Evolutionary conservation across 2,888 invertebrate genomes (phyloP).

Genomic region (Priocnemis perturbator): DNA sequence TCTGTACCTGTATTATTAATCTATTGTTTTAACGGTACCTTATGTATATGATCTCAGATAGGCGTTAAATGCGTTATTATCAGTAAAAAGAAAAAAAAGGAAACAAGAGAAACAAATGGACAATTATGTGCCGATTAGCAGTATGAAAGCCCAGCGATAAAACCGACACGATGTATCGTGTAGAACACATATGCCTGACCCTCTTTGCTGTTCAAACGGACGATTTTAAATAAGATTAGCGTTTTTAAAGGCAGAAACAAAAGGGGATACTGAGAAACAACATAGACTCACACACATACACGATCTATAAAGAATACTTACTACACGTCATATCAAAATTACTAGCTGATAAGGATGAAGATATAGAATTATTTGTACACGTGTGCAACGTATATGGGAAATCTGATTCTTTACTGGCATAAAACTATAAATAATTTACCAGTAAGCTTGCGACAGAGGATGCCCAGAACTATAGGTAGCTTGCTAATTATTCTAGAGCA

Average conservation of each 20-base stretch:
- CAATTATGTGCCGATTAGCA: background rate
- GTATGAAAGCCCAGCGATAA: background rate
- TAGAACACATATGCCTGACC: constrained; percentile 37
- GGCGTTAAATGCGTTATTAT: background rate
- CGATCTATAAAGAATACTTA: constrained; percentile 42
- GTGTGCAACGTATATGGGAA: constrained; percentile 22
- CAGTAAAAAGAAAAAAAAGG: background rate
- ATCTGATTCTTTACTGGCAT: constrained; percentile 26
- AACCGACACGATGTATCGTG: background rate
- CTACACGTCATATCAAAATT: constrained; percentile 53
- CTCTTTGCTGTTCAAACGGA: constrained; percentile 42
- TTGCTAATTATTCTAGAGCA: background rate
- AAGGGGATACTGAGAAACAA: constrained; percentile 5
- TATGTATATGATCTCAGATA: constrained; percentile 2
- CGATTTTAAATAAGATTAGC: constrained; percentile 19
- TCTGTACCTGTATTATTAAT: background rate
- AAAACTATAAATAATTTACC: constrained; percentile 24
- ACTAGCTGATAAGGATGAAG: constrained; percentile 43
- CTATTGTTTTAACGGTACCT: background rate
- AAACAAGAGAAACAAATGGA: too few species aligned
- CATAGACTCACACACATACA: constrained; percentile 34
- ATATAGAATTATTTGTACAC: constrained; percentile 36
- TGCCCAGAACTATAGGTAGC: constrained; percentile 15
- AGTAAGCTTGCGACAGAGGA: constrained; percentile 6
- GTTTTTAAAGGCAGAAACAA: background rate